Evolutionary conservation across 2,888 invertebrate species (phyloP).

Genomic region (Napeogenes inachia): DNA sequence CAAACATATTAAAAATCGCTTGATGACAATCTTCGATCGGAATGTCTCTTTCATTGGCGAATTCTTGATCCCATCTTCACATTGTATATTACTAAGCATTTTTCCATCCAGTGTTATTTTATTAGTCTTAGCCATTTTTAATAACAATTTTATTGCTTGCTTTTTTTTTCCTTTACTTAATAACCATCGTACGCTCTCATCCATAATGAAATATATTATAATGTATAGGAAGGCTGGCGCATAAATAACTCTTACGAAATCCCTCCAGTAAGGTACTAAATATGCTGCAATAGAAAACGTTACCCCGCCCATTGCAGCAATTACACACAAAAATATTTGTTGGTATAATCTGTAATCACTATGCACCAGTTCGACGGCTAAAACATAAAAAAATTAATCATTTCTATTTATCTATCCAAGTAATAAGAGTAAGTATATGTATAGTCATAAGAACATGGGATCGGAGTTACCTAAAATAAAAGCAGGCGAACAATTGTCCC

Average conservation of each 20-base stretch:
- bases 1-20: slow-evolving; percentile 46
- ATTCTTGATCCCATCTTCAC: slow-evolving; percentile 32
- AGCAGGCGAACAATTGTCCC: slow-evolving; percentile 39
- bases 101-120: slow-evolving; percentile 44
- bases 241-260: slow-evolving; percentile 79
- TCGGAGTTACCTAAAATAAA: slow-evolving; percentile 37
- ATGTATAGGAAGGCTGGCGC: slow-evolving; percentile 80
- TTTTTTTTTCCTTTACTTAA: slow-evolving; percentile 80
- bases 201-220: slow-evolving; percentile 79
- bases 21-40: slow-evolving; percentile 41
- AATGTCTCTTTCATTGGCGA: slow-evolving; percentile 39
- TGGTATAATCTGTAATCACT: slow-evolving; percentile 38
- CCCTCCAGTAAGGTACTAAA: slow-evolving; percentile 81
- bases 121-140: slow-evolving; percentile 72
- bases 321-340: slow-evolving; percentile 62
- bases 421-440: background rate
- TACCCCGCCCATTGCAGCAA: slow-evolving; percentile 79
- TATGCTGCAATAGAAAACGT: slow-evolving; percentile 80
- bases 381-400: slow-evolving; percentile 25
- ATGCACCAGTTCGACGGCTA: slow-evolving; percentile 50
- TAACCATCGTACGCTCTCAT: slow-evolving; percentile 86
- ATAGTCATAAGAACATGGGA: background rate
- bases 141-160: slow-evolving; percentile 77
- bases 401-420: background rate
- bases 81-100: slow-evolving; percentile 39